These are phyloP conservation scores for Dissostichus mawsoni DNA, from an alignment of 2,113 vertebrate species.

Conservation along the genomic window DNA sequence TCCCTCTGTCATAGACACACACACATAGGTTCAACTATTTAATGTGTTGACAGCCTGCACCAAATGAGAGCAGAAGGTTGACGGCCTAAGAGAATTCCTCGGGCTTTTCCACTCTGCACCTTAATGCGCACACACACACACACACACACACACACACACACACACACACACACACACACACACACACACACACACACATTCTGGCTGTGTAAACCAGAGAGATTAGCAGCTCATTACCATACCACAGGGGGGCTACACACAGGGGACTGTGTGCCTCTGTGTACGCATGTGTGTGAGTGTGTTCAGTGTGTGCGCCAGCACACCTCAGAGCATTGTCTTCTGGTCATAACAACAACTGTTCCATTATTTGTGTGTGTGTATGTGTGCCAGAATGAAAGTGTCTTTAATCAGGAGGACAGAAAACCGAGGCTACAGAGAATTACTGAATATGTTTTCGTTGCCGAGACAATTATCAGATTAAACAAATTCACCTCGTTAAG, in stretches of 20 bases:
- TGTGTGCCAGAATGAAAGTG: conserved; percentile 61
- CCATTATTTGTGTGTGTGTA: conserved; percentile 58
- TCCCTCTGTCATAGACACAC: conserved; percentile 39
- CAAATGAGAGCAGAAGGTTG: conserved; percentile 82
- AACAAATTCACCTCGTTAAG: conserved; percentile 76
- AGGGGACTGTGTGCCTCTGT: conserved; percentile 56
- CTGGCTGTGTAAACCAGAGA: conserved; percentile 79
- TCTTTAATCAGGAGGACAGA: conserved; percentile 76
- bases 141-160: conserved; percentile 24
- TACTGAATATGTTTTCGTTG: conserved; percentile 73
- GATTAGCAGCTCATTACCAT: conserved; percentile 84
- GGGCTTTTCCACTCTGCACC: conserved; percentile 75
- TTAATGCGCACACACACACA: conserved; percentile 56
- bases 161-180: conserved; percentile 4
- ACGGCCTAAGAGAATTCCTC: conserved; percentile 79
- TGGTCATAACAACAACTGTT: conserved; percentile 80
- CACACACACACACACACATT: conserved; percentile 51
- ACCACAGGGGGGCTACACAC: conserved; percentile 76
- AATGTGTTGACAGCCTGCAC: conserved; percentile 81
- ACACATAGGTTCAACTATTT: conserved; percentile 59
- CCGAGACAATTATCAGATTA: conserved; percentile 75
- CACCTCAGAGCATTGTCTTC: conserved; percentile 77
- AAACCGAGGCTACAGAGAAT: conserved; percentile 67
- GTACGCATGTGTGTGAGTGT: conserved; percentile 33
- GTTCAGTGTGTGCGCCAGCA: conserved; percentile 37